These are phyloP conservation scores for Hydrolagus affinis DNA, from an alignment of 2,113 vertebrate species.

Conservation along the genomic window DNA sequence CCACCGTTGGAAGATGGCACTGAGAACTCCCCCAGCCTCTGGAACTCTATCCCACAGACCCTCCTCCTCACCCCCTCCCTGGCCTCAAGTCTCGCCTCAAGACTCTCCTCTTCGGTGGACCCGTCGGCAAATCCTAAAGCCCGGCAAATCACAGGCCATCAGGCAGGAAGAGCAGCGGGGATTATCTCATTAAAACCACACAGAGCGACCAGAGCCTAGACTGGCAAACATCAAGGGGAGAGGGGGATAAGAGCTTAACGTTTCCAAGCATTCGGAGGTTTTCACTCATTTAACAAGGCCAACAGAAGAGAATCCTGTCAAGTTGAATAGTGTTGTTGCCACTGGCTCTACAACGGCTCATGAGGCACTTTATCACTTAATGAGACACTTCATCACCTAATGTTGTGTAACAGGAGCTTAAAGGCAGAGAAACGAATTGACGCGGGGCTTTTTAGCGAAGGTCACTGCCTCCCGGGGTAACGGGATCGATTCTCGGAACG, in stretches of 20 bases:
- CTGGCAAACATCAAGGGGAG: conserved; percentile 42
- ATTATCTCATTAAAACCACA: not conserved
- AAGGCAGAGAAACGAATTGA: not conserved
- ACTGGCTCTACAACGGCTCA: not conserved
- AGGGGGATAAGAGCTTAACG: conserved; percentile 41
- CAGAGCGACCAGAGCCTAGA: not conserved
- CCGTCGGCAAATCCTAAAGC: too few relatives aligned
- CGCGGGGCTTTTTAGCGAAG: not conserved
- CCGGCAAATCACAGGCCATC: too few relatives aligned
- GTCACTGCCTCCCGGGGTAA: not conserved
- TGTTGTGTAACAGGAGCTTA: conserved; percentile 32
- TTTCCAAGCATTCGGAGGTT: conserved; percentile 35
- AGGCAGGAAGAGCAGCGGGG: too few relatives aligned
- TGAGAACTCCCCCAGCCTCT: too few relatives aligned
- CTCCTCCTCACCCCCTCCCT: too few relatives aligned
- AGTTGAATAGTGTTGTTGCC: not conserved
- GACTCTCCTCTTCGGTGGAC: too few relatives aligned
- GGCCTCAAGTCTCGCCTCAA: too few relatives aligned
- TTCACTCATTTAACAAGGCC: not conserved
- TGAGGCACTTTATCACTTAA: conserved; percentile 22
- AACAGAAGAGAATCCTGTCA: not conserved
- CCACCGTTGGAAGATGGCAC: too few relatives aligned
- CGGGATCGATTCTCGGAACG: not conserved
- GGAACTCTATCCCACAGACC: too few relatives aligned
- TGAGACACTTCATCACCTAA: conserved; percentile 9